Evolutionary conservation across 2,797 vertebrate genomes (phyloP), one percentile per base, ranked within the genome.

Genomic region (Esox lucius): DNA sequence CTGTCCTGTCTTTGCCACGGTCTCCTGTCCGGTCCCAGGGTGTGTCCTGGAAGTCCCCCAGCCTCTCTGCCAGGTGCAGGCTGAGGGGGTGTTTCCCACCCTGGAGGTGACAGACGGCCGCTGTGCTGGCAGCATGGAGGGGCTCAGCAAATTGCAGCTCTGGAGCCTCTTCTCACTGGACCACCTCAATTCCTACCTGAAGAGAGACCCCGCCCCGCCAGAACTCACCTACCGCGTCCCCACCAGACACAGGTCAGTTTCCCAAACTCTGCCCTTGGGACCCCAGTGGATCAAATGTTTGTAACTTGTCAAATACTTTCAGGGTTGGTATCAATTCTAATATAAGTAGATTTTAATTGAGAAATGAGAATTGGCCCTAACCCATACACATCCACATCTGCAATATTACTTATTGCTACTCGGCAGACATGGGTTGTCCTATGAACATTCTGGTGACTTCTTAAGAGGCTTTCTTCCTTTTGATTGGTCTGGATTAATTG

Each of bases 91-190:
- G 75, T 96, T 94, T 83, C 97, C 98, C 73, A 87, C 81, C 0
- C 83, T 98, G 51, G 84, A 93, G 80, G 81, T 97, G 77, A 73
- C 86, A 6, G 95, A 96, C 22, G 90, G 83, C 9, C 93, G 84
- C 19, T 80, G 93, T 24, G 72, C 84, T 46, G 96, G 96, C 69
- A 93, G 93, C 1, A 79, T 92, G 0, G 72, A 83, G 0, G 85
- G 90, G 11, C 90, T 97, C 84, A 92, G 91, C 86, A 97, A 93
- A 75, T 65, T 83, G 42, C 91, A 92, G 26, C 90, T 98, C 11
- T 96, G 97, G 96, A 83, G 65, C 19, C 95, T 98, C 64, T 94
- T 99, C 74, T 95, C 94, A 66, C 85, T 99, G 86, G 93, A 96
- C 48, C 83, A 22, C 2, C 82, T 99, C 81, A 99, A 99, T 66